Evolutionary conservation across 2,888 invertebrate genomes (phyloP).

Genomic region (Chaetogeoica ovagalla): DNA sequence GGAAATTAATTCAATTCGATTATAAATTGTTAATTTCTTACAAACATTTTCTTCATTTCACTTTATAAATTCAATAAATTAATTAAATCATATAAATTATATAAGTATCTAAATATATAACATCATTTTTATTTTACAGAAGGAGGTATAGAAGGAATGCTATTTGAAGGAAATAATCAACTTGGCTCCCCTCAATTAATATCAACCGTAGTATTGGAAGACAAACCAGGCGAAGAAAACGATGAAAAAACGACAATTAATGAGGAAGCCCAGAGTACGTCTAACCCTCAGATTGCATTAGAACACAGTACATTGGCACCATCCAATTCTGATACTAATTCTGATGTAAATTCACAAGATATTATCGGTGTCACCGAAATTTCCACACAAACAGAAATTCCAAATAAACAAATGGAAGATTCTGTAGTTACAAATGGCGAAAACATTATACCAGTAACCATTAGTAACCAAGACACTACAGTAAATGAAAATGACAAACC

Average conservation of each 20-base stretch:
- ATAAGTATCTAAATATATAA: too few relatives aligned
- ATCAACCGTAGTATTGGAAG: slow-evolving; percentile 30
- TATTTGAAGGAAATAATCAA: slow-evolving; percentile 40
- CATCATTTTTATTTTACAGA: slow-evolving; percentile 31
- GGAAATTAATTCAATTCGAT: neutral
- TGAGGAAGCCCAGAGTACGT: neutral
- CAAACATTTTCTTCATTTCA: neutral
- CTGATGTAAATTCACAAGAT: slow-evolving; percentile 9
- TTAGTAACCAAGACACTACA: neutral
- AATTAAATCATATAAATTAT: neutral
- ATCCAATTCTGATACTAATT: neutral
- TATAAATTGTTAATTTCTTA: neutral
- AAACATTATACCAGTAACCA: neutral
- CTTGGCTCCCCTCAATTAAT: slow-evolving; percentile 27
- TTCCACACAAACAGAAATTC: slow-evolving; percentile 1
- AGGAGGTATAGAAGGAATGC: slow-evolving; percentile 34
- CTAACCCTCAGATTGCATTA: slow-evolving; percentile 2
- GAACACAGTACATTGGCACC: slow-evolving; percentile 19
- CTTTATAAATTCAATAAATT: neutral
- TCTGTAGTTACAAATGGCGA: neutral
- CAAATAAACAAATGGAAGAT: neutral
- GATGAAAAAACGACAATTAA: neutral
- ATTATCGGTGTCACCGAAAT: neutral
- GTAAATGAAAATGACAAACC: slow-evolving; percentile 1
- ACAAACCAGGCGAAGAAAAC: slow-evolving; percentile 36